Evolutionary conservation across 2,888 invertebrate genomes (phyloP).

Genomic region (Psococerastis gibbosa): DNA sequence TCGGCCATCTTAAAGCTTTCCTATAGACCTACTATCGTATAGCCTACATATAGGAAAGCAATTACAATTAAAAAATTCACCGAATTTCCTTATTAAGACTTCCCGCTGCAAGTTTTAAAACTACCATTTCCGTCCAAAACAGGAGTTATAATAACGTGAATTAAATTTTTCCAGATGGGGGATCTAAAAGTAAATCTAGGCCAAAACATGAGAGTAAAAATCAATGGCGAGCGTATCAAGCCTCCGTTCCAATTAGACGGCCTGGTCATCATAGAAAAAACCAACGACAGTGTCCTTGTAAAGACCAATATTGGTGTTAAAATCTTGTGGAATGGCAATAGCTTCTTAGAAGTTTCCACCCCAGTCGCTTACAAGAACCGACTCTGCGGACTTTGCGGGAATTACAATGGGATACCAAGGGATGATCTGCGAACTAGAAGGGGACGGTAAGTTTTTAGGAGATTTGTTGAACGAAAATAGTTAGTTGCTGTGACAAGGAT

Average conservation of each 20-base stretch:
- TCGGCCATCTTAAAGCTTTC: too few relatives aligned
- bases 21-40: too few relatives aligned
- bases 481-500: too few relatives aligned
- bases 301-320: constrained; percentile 54
- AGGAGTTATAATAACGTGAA: too few relatives aligned
- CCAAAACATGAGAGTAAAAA: constrained; percentile 67
- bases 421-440: constrained; percentile 64
- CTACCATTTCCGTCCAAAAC: too few relatives aligned
- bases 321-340: constrained; percentile 83
- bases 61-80: too few relatives aligned
- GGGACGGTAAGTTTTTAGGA: constrained; percentile 27
- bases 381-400: constrained; percentile 85
- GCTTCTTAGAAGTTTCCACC: constrained; percentile 69
- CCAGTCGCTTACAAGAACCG: constrained; percentile 47
- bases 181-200: constrained; percentile 64
- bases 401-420: constrained; percentile 69
- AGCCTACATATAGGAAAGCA: too few relatives aligned
- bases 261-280: constrained; percentile 38
- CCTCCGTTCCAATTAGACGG: constrained; percentile 40
- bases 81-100: too few relatives aligned
- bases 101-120: too few relatives aligned
- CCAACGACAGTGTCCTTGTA: constrained; percentile 45
- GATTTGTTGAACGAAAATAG: too few relatives aligned
- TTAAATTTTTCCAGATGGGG: constrained; percentile 33
- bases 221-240: constrained; percentile 55